Percentiles rank a stretch among this genome's conserved stretches.
These are phyloP conservation scores for Diadumene lineata DNA, from an alignment of 92 coral and sea anemone species.

Conservation along the genomic window DNA sequence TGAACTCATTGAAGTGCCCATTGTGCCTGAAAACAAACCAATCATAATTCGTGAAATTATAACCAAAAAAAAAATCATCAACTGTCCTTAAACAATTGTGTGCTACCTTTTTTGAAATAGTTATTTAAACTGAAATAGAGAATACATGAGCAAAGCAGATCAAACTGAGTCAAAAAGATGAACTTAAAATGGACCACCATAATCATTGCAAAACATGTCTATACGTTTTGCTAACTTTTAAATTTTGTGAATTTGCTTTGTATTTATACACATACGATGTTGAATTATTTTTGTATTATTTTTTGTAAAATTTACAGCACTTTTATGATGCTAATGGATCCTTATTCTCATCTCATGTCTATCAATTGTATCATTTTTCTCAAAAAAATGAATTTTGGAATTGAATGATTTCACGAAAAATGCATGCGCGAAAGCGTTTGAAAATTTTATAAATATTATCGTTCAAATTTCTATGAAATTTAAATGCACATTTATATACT, in stretches of 20 bases:
- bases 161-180: too few relatives aligned
- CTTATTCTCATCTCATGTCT: background rate
- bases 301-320: background rate
- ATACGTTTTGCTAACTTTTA: too few relatives aligned
- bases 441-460: too few relatives aligned
- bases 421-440: background rate
- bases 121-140: too few relatives aligned
- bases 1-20: constrained; percentile 86
- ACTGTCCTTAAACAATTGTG: too few relatives aligned
- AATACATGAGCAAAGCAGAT: too few relatives aligned
- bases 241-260: background rate
- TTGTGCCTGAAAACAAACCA: background rate
- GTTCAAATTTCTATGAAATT: background rate
- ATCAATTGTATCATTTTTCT: background rate
- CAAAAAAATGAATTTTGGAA: background rate
- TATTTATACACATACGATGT: background rate
- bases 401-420: background rate
- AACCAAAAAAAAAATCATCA: background rate
- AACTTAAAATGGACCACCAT: too few relatives aligned
- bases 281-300: background rate
- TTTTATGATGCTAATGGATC: background rate
- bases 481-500: background rate
- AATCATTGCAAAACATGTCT: too few relatives aligned
- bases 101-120: too few relatives aligned
- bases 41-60: background rate